Percentiles rank a stretch among this genome's conserved stretches.
Conservation (phyloP, 2,797 vertebrate genomes). For the Tiaroga cobitis region DNA sequence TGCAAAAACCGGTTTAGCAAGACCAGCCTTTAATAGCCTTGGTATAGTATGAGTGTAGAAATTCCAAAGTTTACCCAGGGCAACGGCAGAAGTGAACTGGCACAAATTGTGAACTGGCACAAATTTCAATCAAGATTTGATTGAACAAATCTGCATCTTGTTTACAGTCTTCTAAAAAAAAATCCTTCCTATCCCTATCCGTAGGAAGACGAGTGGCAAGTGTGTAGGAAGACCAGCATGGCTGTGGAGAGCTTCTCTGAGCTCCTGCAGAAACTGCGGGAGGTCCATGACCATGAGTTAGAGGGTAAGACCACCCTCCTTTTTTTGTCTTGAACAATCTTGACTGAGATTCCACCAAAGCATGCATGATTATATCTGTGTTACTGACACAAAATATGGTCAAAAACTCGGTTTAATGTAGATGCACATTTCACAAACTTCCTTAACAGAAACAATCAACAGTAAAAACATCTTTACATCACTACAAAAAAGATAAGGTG, state of each 20-base stretch:
- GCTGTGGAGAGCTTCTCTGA: constrained; percentile 84
- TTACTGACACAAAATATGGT: background rate
- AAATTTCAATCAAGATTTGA: background rate
- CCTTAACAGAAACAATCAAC: background rate
- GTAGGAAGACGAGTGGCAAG: constrained; percentile 19
- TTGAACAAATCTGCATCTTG: background rate
- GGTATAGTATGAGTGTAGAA: constrained; percentile 61
- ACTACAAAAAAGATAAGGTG: background rate
- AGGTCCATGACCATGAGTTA: constrained; percentile 89
- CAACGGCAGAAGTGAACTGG: background rate
- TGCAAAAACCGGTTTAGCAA: constrained; percentile 64
- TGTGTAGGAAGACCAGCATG: constrained; percentile 49
- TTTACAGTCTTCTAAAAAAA: no score
- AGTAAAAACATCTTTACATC: background rate
- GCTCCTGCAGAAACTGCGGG: constrained; percentile 85
- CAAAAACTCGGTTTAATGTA: background rate
- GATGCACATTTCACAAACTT: background rate
- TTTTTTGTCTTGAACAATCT: background rate
- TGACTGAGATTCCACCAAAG: background rate
- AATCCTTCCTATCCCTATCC: background rate
- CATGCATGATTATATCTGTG: background rate
- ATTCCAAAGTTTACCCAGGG: constrained; percentile 11
- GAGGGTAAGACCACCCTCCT: constrained; percentile 67
- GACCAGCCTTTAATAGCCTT: constrained; percentile 62
- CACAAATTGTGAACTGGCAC: background rate